Evolutionary conservation across 1,140 invertebrate species (phyloP).

Genomic region (Gonatopus flavifemur): DNA sequence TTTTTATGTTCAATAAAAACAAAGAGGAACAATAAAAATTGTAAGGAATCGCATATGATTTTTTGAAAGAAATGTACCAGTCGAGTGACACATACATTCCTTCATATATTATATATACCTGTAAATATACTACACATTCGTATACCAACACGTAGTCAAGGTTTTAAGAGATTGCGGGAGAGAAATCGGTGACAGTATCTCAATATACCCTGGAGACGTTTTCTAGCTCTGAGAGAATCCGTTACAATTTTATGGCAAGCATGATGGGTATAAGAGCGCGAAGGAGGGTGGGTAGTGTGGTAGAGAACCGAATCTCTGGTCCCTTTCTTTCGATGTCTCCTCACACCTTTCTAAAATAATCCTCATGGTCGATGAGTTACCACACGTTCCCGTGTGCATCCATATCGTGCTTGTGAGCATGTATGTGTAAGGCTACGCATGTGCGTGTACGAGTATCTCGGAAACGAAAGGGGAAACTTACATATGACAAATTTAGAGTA

Average conservation of each 20-base stretch:
- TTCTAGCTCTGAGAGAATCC: constrained; percentile 21
- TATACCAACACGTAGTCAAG: too few species aligned
- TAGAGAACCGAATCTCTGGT: constrained; percentile 40
- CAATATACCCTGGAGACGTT: constrained; percentile 47
- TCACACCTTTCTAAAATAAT: constrained; percentile 36
- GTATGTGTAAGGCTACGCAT: constrained; percentile 5
- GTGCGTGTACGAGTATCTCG: constrained; percentile 29
- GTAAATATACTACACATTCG: too few species aligned
- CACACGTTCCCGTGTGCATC: too few species aligned
- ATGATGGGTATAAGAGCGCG: neutral
- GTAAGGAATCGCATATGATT: too few species aligned
- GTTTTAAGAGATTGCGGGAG: constrained; percentile 18
- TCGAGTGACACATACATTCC: too few species aligned
- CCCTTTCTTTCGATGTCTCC: constrained; percentile 28
- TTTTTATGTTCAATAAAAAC: too few species aligned
- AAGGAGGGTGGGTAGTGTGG: constrained; percentile 15
- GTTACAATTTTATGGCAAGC: too few species aligned
- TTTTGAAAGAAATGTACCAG: too few species aligned
- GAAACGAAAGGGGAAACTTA: constrained; percentile 40
- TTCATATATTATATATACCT: too few species aligned
- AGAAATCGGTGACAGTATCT: constrained; percentile 45
- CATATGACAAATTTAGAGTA: constrained; percentile 49
- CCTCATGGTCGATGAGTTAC: constrained; percentile 27
- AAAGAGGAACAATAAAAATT: too few species aligned
- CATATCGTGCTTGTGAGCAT: too few species aligned